Conservation (phyloP, 2,113 vertebrate genomes). For the Malurus elegans region DNA sequence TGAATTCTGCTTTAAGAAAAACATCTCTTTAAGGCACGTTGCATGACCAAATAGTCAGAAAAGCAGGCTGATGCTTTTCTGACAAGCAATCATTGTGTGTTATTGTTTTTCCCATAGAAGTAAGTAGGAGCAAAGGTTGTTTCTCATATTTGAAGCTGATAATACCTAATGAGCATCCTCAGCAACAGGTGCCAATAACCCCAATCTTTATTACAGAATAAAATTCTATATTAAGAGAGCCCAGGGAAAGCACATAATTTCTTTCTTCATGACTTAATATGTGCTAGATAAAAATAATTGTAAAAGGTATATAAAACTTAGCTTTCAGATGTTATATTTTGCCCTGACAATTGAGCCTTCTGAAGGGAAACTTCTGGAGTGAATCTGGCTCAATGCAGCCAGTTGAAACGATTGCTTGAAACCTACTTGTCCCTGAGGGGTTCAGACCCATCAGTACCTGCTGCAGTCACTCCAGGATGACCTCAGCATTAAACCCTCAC, state of each 20-base stretch:
- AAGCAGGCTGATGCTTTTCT: background rate
- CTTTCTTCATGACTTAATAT: background rate
- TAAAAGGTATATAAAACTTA: background rate
- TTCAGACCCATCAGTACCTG: background rate
- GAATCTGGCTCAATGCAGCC: background rate
- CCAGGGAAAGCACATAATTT: background rate
- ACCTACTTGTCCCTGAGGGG: background rate
- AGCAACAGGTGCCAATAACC: background rate
- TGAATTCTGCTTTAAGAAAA: background rate
- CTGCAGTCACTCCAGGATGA: background rate
- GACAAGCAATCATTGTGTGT: background rate
- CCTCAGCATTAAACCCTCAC: background rate
- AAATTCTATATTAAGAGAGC: background rate
- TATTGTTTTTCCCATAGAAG: background rate
- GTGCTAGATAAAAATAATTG: background rate
- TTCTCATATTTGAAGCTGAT: background rate
- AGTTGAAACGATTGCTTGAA: background rate
- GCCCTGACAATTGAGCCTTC: background rate
- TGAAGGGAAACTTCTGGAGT: background rate
- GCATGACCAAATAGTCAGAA: background rate
- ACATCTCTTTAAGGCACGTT: background rate
- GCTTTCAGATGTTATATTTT: background rate
- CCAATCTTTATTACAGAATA: background rate
- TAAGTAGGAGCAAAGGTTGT: slow-evolving; percentile 2
- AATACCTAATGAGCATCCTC: background rate